These are phyloP conservation scores for Anisognathus igniventris DNA, from an alignment of 2,797 vertebrate species.

Conservation along the genomic window DNA sequence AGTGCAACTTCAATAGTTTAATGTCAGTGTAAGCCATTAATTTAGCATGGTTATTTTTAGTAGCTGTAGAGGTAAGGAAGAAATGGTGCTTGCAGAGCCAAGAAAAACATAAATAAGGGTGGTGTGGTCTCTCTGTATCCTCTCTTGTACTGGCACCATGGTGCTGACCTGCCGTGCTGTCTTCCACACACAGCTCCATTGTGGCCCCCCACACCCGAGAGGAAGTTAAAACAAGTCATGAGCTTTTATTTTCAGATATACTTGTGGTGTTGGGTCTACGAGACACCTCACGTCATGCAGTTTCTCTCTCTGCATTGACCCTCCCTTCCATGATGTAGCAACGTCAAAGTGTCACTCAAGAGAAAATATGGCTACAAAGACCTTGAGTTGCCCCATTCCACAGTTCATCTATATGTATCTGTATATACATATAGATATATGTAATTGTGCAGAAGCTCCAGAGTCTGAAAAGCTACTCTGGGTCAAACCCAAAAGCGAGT, in stretches of 20 bases:
- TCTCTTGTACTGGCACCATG: not conserved
- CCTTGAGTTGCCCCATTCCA: not conserved
- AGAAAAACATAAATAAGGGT: not conserved
- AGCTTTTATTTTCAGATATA: not conserved
- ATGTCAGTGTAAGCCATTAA: not conserved
- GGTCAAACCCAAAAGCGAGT: not conserved
- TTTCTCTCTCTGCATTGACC: not conserved
- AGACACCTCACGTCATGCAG: rapidly evolving
- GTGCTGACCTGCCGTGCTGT: not conserved
- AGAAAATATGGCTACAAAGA: not conserved
- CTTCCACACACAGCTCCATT: not conserved
- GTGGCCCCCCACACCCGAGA: rapidly evolving
- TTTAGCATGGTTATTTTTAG: not conserved
- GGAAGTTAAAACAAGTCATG: not conserved
- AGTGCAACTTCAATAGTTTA: not conserved
- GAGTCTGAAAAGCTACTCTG: not conserved
- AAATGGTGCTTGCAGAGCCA: not conserved
- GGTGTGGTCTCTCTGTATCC: not conserved
- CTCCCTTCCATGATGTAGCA: not conserved
- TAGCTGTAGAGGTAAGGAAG: not conserved
- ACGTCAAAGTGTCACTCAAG: not conserved
- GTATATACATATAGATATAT: not conserved
- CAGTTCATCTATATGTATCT: no score
- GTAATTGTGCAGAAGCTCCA: not conserved
- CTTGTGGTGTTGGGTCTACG: not conserved